A percentile compares a stretch with the other conserved stretches of the same genome.
Evolutionary conservation across 2,113 vertebrate species (phyloP).

Genomic region (Lamprotornis superbus): DNA sequence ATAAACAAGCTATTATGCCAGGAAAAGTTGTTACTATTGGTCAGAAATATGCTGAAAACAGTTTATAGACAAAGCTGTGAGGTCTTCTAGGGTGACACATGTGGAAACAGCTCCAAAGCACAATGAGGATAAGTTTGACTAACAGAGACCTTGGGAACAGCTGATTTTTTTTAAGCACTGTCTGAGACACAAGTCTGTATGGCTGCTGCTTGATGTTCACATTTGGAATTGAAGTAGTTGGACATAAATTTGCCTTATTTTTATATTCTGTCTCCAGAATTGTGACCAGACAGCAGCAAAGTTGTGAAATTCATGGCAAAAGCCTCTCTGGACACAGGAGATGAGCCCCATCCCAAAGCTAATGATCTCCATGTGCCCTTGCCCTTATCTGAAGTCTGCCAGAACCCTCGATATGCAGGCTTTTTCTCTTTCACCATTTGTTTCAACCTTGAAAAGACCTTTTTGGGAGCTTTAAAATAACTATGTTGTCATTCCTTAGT

Average conservation of each 20-base stretch:
- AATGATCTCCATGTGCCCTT: neutral
- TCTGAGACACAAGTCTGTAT: neutral
- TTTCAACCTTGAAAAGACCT: constrained; percentile 15
- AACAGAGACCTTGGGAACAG: neutral
- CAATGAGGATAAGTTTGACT: neutral
- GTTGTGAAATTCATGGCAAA: neutral
- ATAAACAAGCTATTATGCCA: neutral
- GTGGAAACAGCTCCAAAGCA: neutral
- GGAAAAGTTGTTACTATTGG: neutral
- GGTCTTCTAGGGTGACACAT: neutral
- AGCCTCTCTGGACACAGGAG: neutral
- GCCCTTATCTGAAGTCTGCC: neutral
- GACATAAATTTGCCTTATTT: neutral
- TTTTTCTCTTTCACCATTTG: neutral
- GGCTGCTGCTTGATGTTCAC: neutral
- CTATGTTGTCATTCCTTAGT: neutral
- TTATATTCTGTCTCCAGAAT: neutral
- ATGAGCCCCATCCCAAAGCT: neutral
- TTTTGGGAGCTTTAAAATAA: constrained; percentile 30
- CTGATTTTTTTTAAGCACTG: neutral
- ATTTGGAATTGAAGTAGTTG: neutral
- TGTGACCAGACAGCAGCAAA: neutral
- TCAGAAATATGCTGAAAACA: neutral
- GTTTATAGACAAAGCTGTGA: neutral
- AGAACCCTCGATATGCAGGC: neutral